Conservation (phyloP, 1,140 invertebrate genomes). For the Venturia canescens region DNA sequence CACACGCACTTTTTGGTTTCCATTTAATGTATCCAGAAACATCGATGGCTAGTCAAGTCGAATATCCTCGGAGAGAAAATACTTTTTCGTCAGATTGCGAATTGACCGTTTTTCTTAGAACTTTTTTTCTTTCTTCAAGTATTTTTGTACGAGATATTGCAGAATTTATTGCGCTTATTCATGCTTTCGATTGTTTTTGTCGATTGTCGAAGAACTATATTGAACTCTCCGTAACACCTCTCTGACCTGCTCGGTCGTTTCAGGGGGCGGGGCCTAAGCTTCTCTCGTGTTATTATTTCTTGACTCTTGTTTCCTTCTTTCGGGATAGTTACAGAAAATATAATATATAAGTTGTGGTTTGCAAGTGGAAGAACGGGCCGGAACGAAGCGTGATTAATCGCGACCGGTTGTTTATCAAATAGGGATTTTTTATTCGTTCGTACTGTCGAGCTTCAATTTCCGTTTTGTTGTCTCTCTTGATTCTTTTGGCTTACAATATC, state of each 20-base stretch:
- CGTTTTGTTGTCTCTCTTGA: background rate
- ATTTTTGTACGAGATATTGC: background rate
- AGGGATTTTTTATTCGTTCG: background rate
- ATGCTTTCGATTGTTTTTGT: conserved; percentile 19
- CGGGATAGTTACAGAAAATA: conserved; percentile 17
- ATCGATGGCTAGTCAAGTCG: conserved; percentile 51
- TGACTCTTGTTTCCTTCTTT: too few species aligned
- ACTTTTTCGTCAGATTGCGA: background rate
- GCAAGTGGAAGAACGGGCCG: conserved; percentile 28
- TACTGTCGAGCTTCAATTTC: background rate
- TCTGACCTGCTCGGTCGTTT: background rate
- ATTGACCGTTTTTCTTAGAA: background rate
- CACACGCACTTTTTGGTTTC: background rate
- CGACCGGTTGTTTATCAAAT: conserved; percentile 24
- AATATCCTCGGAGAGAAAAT: conserved; percentile 42
- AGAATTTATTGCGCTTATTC: background rate
- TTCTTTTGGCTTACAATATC: conserved; percentile 4
- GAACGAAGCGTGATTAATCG: conserved; percentile 36
- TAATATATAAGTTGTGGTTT: conserved; percentile 29
- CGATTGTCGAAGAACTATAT: conserved; percentile 27
- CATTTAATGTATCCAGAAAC: conserved; percentile 39
- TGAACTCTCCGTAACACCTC: background rate
- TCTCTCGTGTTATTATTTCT: too few species aligned
- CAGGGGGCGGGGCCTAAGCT: background rate
- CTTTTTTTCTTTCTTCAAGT: background rate